A percentile compares a stretch with the other conserved stretches of the same genome.
These are phyloP conservation scores for Nothoprocta perdicaria DNA, from an alignment of 2,113 vertebrate species.

Conservation along the genomic window DNA sequence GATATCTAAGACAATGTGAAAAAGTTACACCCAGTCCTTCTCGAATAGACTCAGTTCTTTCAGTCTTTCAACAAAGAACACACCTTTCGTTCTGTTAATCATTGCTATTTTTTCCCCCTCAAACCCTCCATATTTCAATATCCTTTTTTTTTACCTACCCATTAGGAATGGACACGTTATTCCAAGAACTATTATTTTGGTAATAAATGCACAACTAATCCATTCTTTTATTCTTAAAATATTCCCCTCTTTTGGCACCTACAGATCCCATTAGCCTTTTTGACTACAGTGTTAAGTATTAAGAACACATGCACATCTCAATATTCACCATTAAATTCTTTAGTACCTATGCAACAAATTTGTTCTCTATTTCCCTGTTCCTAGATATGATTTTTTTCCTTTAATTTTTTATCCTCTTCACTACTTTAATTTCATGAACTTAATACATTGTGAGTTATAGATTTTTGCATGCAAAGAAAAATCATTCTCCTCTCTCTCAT, in stretches of 20 bases:
- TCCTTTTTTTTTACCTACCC: not conserved
- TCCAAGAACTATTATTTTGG: not conserved
- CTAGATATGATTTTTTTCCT: not conserved
- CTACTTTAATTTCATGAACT: not conserved
- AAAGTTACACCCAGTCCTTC: not conserved
- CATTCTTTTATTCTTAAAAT: not conserved
- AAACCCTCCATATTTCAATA: not conserved
- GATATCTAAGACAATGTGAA: not conserved
- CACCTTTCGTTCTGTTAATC: not conserved
- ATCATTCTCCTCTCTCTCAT: not conserved
- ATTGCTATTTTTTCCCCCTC: not conserved
- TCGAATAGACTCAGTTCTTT: not conserved
- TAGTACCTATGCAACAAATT: not conserved
- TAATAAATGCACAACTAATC: rapidly evolving
- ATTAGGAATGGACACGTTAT: not conserved
- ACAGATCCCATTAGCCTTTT: not conserved
- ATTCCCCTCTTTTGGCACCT: rapidly evolving
- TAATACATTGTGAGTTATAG: not conserved
- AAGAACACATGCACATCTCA: not conserved
- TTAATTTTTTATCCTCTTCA: not conserved
- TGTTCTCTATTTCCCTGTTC: not conserved
- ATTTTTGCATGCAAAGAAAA: not conserved
- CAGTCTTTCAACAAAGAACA: not conserved
- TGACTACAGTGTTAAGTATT: not conserved
- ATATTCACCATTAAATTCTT: not conserved